Base-by-base conservation (phyloP, 1,140 invertebrate genomes). In the Scaptomyza montana region DNA sequence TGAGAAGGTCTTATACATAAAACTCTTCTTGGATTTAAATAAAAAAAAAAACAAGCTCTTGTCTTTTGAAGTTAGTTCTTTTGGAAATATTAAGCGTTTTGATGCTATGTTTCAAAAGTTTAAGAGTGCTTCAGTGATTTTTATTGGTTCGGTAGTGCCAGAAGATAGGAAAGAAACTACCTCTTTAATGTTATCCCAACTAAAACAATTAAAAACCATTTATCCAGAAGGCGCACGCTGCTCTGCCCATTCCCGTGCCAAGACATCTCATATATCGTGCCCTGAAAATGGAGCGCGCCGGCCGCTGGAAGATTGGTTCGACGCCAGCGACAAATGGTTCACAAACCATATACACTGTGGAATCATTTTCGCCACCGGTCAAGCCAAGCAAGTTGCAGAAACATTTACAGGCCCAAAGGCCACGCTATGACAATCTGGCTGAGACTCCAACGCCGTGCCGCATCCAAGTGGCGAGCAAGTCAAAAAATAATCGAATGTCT, bases 171-270 rank as follows among this genome's bases (percentile, higher is more conserved):
- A 19, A 47, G 30, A n/a, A 19, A 47, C 46, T 19, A 3, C 2
- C 13, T 8, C 46, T 1, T n/a, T 3, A n/a, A n/a, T 43, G 0
- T 33, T 5, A 33, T 1, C 30, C 30, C 30, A 33, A 33, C 30
- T 33, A 6, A 33, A 33, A 33, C 30, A 1, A 25, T 25, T 16
- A 1, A 16, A 16, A 1, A 16, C 30, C 30, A 33, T 2, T 39
- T 10, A 1, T 3, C 3, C 45, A 87, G 84, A 57, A 77, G 60
- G 57, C 55, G 1, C 84, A 80, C 9, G 84, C 79, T 0, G 70
- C 72, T 13, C 70, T 89, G 21, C 84, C 84, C 33, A 89, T 89
- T 9, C 84, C 84, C 0, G 80, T 89, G 47, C 84, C 84, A 3
- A 53, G 49, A 2, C 84, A 89, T 21, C 61, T 84, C 0, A 30